phyloP scores from a whole-genome alignment of 2,888 invertebrate genomes.

The Caenorhabditis afra region DNA sequence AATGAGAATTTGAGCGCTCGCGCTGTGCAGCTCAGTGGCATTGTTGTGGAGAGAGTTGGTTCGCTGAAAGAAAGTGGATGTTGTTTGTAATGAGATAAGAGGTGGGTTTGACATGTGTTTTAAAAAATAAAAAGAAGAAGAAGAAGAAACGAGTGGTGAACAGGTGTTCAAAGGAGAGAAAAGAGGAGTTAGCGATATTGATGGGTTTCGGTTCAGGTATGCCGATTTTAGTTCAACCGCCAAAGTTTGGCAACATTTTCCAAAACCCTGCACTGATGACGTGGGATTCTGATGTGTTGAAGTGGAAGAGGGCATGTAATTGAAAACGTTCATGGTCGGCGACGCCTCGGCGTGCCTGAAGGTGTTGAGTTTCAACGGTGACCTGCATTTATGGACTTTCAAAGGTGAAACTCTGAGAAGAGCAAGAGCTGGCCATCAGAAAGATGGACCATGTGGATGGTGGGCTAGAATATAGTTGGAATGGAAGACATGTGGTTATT shows the following conservation, averaged over 20 bases:
- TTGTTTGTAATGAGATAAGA: constrained; percentile 5
- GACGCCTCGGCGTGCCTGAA: constrained; percentile 13
- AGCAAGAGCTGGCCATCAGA: no score
- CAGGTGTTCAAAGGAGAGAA: constrained; percentile 34
- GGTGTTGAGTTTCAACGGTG: constrained; percentile 48
- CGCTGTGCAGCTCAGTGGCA: constrained; percentile 80
- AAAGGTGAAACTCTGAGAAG: constrained; percentile 9
- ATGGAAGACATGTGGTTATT: constrained; percentile 2
- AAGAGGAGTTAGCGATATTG: constrained; percentile 18
- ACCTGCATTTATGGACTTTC: constrained; percentile 42
- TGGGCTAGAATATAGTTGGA: background rate
- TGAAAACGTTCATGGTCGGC: constrained; percentile 41
- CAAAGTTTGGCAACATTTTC: constrained; percentile 1
- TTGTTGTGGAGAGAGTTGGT: no score
- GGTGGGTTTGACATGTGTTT: constrained; percentile 32
- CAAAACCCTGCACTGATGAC: constrained; percentile 22
- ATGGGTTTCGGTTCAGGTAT: background rate
- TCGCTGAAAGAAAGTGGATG: no score
- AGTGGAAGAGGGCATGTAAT: constrained; percentile 34
- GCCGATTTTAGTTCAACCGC: constrained; percentile 7
- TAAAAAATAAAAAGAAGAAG: constrained; percentile 22
- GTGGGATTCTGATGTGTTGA: constrained; percentile 24
- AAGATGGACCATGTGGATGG: background rate
- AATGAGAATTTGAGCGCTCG: constrained; percentile 79
- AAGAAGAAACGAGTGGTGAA: constrained; percentile 13